Percentiles rank a stretch among this genome's conserved stretches.
phyloP scores from a whole-genome alignment of 1,140 invertebrate species.

The Kradibia gibbosae region DNA sequence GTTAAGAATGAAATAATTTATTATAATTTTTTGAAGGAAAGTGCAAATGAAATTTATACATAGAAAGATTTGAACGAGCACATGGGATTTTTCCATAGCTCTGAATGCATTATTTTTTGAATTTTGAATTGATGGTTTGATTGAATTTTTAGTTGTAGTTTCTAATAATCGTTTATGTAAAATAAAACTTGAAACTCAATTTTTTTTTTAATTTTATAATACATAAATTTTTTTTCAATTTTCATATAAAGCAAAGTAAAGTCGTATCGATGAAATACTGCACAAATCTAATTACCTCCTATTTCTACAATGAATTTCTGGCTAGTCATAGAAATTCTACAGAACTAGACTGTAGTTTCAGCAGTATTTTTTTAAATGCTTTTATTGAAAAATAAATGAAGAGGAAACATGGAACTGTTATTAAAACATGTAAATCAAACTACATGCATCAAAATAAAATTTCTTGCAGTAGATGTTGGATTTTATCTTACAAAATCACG shows the following conservation, averaged over 20 bases:
- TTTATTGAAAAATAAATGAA: slow-evolving; percentile 32
- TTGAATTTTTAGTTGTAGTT: too few relatives aligned
- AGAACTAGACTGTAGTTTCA: slow-evolving; percentile 6
- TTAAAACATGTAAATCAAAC: slow-evolving; percentile 32
- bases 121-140: too few relatives aligned
- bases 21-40: not conserved
- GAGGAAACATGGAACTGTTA: slow-evolving; percentile 26
- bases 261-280: not conserved
- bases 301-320: not conserved
- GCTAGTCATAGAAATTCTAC: slow-evolving; percentile 27
- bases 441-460: slow-evolving; percentile 21
- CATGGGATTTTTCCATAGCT: not conserved
- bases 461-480: not conserved
- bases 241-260: not conserved
- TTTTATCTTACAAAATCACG: slow-evolving; percentile 20
- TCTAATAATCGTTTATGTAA: not conserved
- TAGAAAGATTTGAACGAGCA: not conserved
- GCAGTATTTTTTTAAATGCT: not conserved
- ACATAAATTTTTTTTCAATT: not conserved
- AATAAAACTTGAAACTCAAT: slow-evolving; percentile 7
- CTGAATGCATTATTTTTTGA: too few relatives aligned
- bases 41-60: not conserved
- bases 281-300: not conserved
- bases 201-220: not conserved
- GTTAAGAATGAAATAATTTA: not conserved